phyloP scores from a whole-genome alignment of 2,888 invertebrate species.

The Epistrophe eligans region DNA sequence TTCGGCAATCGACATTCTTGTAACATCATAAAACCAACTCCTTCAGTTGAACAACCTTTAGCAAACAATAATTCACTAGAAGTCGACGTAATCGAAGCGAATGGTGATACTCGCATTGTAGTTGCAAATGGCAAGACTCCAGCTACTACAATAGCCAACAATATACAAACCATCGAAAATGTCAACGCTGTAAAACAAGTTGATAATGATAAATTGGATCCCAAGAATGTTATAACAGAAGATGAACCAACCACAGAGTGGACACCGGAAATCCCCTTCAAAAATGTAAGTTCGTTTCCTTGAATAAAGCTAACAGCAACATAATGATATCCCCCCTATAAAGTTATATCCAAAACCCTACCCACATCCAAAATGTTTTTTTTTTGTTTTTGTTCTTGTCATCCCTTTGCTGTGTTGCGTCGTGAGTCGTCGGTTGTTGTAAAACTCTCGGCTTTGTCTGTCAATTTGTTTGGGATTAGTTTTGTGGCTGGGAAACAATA shows the following conservation, averaged over 20 bases:
- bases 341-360: not conserved
- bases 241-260: conserved; percentile 93
- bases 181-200: conserved; percentile 34
- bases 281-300: conserved; percentile 87
- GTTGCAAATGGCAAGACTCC: conserved; percentile 78
- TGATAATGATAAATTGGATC: conserved; percentile 77
- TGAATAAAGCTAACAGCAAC: not conserved
- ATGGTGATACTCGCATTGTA: conserved; percentile 77
- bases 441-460: conserved; percentile 55
- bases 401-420: not conserved
- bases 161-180: conserved; percentile 77
- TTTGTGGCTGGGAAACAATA: conserved; percentile 32
- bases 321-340: not conserved
- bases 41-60: conserved; percentile 42
- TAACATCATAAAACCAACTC: conserved; percentile 74
- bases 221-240: conserved; percentile 86
- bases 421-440: conserved; percentile 1
- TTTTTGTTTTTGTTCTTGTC: not conserved
- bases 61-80: conserved; percentile 58
- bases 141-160: conserved; percentile 15
- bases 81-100: conserved; percentile 61
- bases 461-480: conserved; percentile 68
- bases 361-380: conserved; percentile 40
- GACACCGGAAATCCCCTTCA: conserved; percentile 96
- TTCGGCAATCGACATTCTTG: conserved; percentile 82